A percentile compares a stretch with the other conserved stretches of the same genome.
Conservation (phyloP, 1,140 invertebrate species). For the Gerris buenoi region DNA sequence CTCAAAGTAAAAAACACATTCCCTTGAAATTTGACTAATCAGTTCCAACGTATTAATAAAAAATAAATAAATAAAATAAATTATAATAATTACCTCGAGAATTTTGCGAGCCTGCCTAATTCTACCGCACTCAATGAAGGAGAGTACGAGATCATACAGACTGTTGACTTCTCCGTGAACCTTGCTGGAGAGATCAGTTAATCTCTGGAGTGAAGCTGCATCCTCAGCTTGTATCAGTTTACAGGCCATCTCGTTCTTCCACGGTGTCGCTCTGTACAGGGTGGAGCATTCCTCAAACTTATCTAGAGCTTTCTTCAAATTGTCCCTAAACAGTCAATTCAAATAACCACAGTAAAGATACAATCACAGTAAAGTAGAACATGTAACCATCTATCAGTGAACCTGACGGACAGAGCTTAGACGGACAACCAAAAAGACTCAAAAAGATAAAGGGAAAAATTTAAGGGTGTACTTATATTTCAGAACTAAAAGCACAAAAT, state of each 20-base stretch:
- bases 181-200: constrained; percentile 58
- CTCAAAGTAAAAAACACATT: too few relatives aligned
- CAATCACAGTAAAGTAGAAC: too few relatives aligned
- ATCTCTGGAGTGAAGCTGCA: constrained; percentile 52
- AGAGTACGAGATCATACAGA: constrained; percentile 61
- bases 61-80: too few relatives aligned
- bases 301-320: constrained; percentile 45
- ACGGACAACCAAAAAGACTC: too few relatives aligned
- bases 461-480: too few relatives aligned
- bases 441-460: too few relatives aligned
- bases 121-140: constrained; percentile 61
- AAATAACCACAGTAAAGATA: too few relatives aligned
- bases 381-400: too few relatives aligned
- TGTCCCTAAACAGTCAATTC: constrained; percentile 30
- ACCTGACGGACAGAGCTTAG: too few relatives aligned
- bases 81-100: constrained; percentile 38
- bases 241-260: constrained; percentile 51
- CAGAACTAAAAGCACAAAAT: too few relatives aligned
- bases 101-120: constrained; percentile 63
- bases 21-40: too few relatives aligned
- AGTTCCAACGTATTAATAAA: too few relatives aligned
- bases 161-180: constrained; percentile 68
- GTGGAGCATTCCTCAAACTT: constrained; percentile 50
- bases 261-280: constrained; percentile 46
- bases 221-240: constrained; percentile 59